These are phyloP conservation scores for Anisognathus igniventris DNA, from an alignment of 2,797 vertebrate species.

Conservation along the genomic window DNA sequence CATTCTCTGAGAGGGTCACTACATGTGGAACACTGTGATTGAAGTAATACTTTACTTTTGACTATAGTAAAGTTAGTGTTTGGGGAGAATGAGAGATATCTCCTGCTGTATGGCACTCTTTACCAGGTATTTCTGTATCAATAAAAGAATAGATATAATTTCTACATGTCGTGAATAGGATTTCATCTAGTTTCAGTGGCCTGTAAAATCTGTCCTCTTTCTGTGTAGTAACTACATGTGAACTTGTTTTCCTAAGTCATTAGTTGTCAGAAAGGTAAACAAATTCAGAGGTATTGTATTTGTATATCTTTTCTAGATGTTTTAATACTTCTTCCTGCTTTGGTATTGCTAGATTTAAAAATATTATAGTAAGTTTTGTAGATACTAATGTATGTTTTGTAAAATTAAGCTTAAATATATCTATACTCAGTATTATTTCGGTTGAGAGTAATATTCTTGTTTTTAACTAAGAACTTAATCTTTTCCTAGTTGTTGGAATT, in stretches of 20 bases:
- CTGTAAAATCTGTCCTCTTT: neutral
- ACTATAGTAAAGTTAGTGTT: neutral
- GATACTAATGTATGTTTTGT: neutral
- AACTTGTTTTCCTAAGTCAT: neutral
- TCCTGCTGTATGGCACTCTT: neutral
- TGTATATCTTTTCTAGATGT: neutral
- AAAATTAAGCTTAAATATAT: neutral
- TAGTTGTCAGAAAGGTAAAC: neutral
- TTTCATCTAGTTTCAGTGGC: neutral
- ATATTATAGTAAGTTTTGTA: neutral
- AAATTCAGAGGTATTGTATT: neutral
- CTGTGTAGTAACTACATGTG: neutral
- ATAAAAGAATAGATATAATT: fast-evolving
- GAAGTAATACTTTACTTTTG: neutral
- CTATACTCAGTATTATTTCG: neutral
- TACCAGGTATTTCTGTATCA: neutral
- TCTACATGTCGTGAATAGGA: neutral
- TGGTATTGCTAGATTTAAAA: neutral
- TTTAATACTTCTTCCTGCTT: neutral
- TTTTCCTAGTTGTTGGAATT: constrained; percentile 64
- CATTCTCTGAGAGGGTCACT: neutral
- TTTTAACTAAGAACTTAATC: constrained; percentile 1
- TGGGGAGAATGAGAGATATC: neutral
- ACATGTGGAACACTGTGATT: neutral
- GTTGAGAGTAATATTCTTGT: neutral